A percentile compares a stretch with the other conserved stretches of the same genome.
Evolutionary conservation across 2,797 vertebrate species (phyloP).

Genomic region (Sciurus vulgaris): DNA sequence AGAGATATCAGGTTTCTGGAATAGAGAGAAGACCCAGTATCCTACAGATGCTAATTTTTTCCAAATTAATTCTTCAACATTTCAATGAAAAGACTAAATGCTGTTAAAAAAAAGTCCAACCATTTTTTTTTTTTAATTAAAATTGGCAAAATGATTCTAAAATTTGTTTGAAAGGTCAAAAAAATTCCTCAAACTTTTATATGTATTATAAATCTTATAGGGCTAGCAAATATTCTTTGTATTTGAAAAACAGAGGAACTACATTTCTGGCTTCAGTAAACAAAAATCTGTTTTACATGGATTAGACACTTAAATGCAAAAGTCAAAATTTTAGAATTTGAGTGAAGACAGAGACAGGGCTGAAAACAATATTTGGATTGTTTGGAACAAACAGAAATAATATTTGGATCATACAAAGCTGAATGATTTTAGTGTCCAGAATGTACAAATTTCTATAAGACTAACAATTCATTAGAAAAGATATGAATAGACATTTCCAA

Average conservation of each 20-base stretch:
- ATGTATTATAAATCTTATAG: neutral
- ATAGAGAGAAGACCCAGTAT: neutral
- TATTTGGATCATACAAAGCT: neutral
- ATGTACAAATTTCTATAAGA: neutral
- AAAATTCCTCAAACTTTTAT: neutral
- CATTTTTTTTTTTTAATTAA: too few relatives aligned
- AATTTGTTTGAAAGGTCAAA: neutral
- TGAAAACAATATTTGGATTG: neutral
- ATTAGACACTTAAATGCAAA: neutral
- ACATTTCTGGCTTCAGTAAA: neutral
- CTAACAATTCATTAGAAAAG: neutral
- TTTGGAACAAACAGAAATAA: neutral
- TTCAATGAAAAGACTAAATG: neutral
- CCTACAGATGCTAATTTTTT: neutral
- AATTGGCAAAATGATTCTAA: constrained; percentile 3
- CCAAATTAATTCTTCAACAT: neutral
- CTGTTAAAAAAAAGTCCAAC: neutral
- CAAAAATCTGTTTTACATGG: neutral
- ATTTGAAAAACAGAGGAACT: neutral
- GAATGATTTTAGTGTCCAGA: neutral
- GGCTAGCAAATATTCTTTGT: neutral
- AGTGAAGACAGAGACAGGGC: neutral
- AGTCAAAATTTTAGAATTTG: constrained; percentile 11
- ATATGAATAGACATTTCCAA: neutral
- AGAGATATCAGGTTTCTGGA: neutral